These are phyloP conservation scores for Drosophila sp. DNA, from an alignment of 1,140 invertebrate genomes.

Conservation along the genomic window DNA sequence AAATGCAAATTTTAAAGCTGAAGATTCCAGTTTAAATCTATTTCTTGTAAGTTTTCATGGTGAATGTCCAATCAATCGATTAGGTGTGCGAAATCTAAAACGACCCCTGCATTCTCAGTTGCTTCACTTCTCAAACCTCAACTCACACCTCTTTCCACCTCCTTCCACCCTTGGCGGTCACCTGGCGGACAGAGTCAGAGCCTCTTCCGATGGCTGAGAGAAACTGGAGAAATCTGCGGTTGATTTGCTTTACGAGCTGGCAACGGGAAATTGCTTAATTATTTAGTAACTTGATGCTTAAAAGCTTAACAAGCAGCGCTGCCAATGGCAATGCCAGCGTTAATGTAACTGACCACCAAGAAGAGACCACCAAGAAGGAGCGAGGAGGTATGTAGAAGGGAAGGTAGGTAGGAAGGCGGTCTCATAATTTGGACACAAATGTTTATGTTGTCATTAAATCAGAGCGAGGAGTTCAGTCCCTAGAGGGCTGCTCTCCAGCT, in stretches of 20 bases:
- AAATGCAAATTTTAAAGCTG: too few species aligned
- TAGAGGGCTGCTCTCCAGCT: background rate
- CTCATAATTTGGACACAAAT: conserved; percentile 73
- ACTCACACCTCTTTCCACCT: too few species aligned
- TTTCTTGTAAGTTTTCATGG: background rate
- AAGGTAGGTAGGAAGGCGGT: background rate
- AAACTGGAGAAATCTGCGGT: conserved; percentile 45
- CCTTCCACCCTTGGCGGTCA: background rate
- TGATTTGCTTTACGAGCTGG: conserved; percentile 53
- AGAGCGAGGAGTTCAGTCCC: conserved; percentile 8
- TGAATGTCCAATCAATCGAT: background rate
- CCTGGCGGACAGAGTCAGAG: background rate
- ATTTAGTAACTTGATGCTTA: conserved; percentile 71
- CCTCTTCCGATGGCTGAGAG: background rate
- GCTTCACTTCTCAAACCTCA: too few species aligned
- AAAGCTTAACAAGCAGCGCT: conserved; percentile 65
- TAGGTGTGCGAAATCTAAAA: conserved; percentile 7
- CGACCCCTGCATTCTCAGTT: background rate
- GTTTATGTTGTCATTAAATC: conserved; percentile 73
- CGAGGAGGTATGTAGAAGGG: background rate
- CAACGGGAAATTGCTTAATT: conserved; percentile 73
- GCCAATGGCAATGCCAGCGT: conserved; percentile 53
- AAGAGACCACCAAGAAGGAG: background rate
- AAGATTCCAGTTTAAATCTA: too few species aligned
- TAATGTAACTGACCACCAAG: conserved; percentile 31